Conservation (phyloP, 2,888 invertebrate species). For the Odontocolon sp. region DNA sequence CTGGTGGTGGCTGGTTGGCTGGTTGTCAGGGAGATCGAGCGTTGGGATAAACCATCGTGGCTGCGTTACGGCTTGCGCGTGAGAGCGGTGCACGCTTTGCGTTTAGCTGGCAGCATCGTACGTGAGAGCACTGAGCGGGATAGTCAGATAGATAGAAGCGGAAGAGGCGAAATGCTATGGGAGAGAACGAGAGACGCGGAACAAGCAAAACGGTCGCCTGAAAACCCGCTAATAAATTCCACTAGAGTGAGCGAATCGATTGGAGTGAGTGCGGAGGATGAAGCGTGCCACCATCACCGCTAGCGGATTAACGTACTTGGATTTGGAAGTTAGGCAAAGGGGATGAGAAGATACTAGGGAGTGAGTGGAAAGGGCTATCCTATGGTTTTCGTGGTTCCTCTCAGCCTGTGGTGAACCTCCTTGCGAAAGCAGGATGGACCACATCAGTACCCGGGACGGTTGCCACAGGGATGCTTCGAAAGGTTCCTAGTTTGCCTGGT, state of each 20-base stretch:
- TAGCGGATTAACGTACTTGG: conserved; percentile 64
- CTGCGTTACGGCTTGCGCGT: conserved; percentile 26
- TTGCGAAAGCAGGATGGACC: no score
- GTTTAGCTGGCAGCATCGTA: background rate
- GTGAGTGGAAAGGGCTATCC: background rate
- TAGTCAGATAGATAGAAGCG: conserved; percentile 5
- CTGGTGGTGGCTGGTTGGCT: conserved; percentile 37
- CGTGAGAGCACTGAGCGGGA: conserved; percentile 7
- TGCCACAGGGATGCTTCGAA: no score
- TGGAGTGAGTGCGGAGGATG: conserved; percentile 38
- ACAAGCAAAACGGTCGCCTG: conserved; percentile 20
- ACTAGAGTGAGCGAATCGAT: conserved; percentile 62
- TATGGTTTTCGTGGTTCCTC: conserved; percentile 22
- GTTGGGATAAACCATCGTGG: conserved; percentile 50
- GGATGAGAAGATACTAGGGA: conserved; percentile 17
- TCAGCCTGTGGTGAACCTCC: background rate
- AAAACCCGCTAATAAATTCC: conserved; percentile 65
- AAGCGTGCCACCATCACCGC: conserved; percentile 18
- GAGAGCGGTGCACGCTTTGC: background rate
- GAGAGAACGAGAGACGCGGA: conserved; percentile 20
- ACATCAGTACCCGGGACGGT: no score
- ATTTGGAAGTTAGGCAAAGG: conserved; percentile 54
- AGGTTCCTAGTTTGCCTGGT: no score
- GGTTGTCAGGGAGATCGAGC: conserved; percentile 54
- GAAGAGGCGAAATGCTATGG: background rate